A percentile compares a stretch with the other conserved stretches of the same genome.
Evolutionary conservation across 2,797 vertebrate species (phyloP).

Genomic region (Sebastes oblongus): DNA sequence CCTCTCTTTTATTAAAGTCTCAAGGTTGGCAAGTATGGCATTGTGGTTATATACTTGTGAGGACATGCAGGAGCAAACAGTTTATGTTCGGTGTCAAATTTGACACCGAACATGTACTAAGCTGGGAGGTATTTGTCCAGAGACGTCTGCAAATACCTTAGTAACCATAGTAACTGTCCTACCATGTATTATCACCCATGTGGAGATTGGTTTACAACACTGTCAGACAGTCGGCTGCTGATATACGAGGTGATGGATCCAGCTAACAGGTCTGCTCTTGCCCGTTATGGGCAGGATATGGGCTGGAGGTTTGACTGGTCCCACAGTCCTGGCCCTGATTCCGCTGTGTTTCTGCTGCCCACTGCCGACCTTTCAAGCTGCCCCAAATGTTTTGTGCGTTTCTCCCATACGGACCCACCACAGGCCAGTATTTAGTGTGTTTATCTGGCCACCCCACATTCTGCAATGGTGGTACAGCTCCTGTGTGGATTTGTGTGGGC

Average conservation of each 20-base stretch:
- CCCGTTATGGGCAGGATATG: background rate
- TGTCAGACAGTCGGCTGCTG: background rate
- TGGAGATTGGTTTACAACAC: background rate
- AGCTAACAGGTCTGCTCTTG: background rate
- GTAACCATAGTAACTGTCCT: constrained; percentile 9
- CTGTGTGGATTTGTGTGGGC: background rate
- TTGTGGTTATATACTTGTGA: background rate
- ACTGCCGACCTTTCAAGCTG: background rate
- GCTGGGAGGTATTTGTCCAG: background rate
- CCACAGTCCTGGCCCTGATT: background rate
- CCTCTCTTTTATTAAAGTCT: too few relatives aligned
- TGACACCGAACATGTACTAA: too few relatives aligned
- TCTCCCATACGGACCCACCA: background rate
- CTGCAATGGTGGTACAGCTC: background rate
- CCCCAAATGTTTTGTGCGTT: background rate
- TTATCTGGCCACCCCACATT: background rate
- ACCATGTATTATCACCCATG: background rate
- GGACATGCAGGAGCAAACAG: background rate
- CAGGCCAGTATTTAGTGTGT: background rate
- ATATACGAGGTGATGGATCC: background rate
- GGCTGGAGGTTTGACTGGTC: background rate
- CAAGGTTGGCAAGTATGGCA: too few relatives aligned
- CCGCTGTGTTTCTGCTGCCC: background rate
- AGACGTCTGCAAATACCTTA: background rate
- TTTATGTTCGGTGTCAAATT: background rate